Evolutionary conservation across 2,888 invertebrate genomes (phyloP).

Genomic region (Orthonychiurus folsomi): DNA sequence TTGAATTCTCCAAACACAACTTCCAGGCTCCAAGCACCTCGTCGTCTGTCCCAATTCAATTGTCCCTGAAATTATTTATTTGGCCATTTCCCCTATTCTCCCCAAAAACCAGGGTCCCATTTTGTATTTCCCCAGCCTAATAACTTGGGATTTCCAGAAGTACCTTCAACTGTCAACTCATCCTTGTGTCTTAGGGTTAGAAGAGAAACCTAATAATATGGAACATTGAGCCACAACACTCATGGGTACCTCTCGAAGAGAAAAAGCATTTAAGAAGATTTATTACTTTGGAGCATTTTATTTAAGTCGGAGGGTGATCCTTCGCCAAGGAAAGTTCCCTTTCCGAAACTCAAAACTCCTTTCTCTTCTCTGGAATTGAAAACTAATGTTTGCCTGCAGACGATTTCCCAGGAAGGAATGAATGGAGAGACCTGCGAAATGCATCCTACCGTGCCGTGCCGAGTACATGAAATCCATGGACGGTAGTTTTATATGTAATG

Average conservation of each 20-base stretch:
- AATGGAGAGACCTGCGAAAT: too few species aligned
- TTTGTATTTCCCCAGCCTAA: neutral
- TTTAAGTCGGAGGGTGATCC: too few species aligned
- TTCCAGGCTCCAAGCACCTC: neutral
- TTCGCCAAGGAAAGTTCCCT: too few species aligned
- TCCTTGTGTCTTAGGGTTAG: neutral
- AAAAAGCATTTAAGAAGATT: neutral
- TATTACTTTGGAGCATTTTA: too few species aligned
- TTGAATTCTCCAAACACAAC: neutral
- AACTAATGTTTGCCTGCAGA: too few species aligned
- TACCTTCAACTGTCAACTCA: neutral
- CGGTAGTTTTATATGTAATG: too few species aligned
- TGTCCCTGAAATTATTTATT: too few species aligned
- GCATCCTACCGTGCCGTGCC: too few species aligned
- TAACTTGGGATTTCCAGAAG: neutral
- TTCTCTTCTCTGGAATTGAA: too few species aligned
- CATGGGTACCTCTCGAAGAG: neutral
- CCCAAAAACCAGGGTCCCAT: neutral
- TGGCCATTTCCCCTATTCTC: neutral
- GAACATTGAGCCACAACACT: neutral
- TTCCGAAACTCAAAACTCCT: too few species aligned
- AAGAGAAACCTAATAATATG: neutral
- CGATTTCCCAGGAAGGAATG: too few species aligned
- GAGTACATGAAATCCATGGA: too few species aligned
- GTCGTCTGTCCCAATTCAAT: neutral